A percentile compares a stretch with the other conserved stretches of the same genome.
phyloP scores from a whole-genome alignment of 2,888 invertebrate species.

The Argyresthia goedartella region DNA sequence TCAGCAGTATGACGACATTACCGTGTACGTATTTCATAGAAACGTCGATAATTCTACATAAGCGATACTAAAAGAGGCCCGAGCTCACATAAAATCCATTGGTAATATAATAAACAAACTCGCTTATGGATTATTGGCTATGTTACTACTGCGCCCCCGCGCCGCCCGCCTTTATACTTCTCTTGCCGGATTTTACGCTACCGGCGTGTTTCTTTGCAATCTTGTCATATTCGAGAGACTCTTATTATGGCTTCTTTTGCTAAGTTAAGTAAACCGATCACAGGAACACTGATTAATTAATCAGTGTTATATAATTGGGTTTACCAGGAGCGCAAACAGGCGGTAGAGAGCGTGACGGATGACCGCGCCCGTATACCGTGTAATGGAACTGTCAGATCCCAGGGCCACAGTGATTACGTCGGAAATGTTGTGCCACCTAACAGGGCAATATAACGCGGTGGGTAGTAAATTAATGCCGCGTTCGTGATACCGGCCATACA shows the following conservation, averaged over 20 bases:
- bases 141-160: not conserved
- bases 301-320: slow-evolving; percentile 4
- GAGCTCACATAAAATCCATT: not conserved
- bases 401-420: not conserved
- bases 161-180: too few species aligned
- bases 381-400: slow-evolving; percentile 36
- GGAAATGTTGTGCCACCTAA: not conserved
- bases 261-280: too few species aligned
- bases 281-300: not conserved
- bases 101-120: slow-evolving; percentile 1
- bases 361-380: slow-evolving; percentile 30
- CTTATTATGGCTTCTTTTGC: too few species aligned
- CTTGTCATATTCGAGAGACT: too few species aligned
- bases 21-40: not conserved
- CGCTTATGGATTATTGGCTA: slow-evolving; percentile 2
- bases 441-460: not conserved
- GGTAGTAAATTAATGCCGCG: not conserved
- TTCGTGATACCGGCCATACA: too few species aligned
- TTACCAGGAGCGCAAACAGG: slow-evolving; percentile 1
- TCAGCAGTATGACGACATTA: not conserved
- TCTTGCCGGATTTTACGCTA: too few species aligned
- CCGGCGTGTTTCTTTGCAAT: too few species aligned
- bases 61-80: not conserved
- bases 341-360: slow-evolving; percentile 23
- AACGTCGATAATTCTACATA: too few species aligned